These are phyloP conservation scores for Rhabdomys dilectus DNA, from an alignment of 2,113 vertebrate genomes.

Conservation along the genomic window DNA sequence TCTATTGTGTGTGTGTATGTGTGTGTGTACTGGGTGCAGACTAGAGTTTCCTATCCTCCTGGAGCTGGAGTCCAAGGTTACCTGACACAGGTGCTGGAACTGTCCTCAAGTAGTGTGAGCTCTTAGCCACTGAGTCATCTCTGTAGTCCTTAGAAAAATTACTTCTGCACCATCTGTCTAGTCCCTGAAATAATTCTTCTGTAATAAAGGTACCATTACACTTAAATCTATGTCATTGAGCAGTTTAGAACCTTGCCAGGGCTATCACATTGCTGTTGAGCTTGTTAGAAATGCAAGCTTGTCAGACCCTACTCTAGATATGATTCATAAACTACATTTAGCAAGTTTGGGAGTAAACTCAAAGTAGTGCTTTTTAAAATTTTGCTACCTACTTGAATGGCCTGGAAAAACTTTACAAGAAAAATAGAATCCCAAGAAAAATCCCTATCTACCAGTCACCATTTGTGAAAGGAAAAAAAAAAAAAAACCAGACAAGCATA, in stretches of 20 bases:
- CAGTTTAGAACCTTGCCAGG: conserved; percentile 26
- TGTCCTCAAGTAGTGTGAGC: not conserved
- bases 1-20: not conserved
- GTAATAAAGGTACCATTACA: conserved; percentile 34
- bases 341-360: not conserved
- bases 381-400: not conserved
- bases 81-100: not conserved
- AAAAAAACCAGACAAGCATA: not conserved
- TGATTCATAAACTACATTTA: conserved; percentile 25
- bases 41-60: not conserved
- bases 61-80: not conserved
- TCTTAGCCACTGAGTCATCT: not conserved
- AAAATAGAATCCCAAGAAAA: not conserved
- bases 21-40: not conserved
- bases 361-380: not conserved
- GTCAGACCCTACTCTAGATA: conserved; percentile 8
- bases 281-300: conserved; percentile 51
- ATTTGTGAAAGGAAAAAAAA: not conserved
- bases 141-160: not conserved
- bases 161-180: not conserved
- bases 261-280: not conserved
- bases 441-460: not conserved
- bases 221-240: conserved; percentile 11
- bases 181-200: not conserved
- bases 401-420: conserved; percentile 46